phyloP scores from a whole-genome alignment of 2,113 vertebrate species.

The Rallus limicola region DNA sequence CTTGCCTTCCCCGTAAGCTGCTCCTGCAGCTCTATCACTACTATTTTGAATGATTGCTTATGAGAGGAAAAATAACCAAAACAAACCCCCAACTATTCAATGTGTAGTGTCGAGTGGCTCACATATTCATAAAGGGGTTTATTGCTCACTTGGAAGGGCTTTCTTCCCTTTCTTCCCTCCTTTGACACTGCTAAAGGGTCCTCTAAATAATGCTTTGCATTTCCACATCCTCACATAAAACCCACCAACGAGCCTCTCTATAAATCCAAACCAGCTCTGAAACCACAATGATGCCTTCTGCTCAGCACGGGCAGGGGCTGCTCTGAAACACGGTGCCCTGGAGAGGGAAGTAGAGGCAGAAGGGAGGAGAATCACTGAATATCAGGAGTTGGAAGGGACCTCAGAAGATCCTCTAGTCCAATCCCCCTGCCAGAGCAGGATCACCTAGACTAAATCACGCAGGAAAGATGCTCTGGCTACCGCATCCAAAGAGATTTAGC shows the following conservation, averaged over 20 bases:
- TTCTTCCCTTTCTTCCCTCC: background rate
- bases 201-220: conserved; percentile 11
- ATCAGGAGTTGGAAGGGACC: no score
- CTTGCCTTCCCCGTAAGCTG: background rate
- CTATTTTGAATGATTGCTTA: conserved; percentile 15
- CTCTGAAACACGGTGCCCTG: background rate
- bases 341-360: background rate
- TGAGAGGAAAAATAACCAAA: background rate
- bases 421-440: no score
- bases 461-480: background rate
- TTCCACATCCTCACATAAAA: conserved; percentile 34
- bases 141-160: background rate
- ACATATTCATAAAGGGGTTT: background rate
- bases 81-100: background rate
- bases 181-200: background rate
- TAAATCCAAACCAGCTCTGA: conserved; percentile 13
- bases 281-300: background rate
- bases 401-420: no score
- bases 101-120: background rate
- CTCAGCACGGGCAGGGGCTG: background rate
- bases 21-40: background rate
- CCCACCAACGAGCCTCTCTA: background rate
- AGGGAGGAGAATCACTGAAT: background rate
- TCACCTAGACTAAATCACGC: no score
- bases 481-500: background rate